A percentile compares a stretch with the other conserved stretches of the same genome.
These are phyloP conservation scores for Mus caroli DNA, from an alignment of 2,797 vertebrate species.

Conservation along the genomic window DNA sequence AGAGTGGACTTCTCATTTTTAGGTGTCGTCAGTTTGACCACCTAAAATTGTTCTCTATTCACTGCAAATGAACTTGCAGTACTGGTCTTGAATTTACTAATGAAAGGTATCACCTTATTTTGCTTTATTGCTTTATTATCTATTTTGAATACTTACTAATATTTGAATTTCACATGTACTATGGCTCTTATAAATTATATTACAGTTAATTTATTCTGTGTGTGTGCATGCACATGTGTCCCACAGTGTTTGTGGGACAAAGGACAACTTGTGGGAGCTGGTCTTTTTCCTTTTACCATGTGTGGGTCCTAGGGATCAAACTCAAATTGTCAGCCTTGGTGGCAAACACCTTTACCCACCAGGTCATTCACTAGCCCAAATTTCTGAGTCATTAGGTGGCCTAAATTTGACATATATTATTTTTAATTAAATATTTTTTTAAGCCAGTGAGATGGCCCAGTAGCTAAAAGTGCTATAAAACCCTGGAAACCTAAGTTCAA, in stretches of 20 bases:
- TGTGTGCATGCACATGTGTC: too few species aligned
- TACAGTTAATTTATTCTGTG: neutral
- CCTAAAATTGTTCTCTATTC: slow-evolving; percentile 1
- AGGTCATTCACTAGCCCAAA: neutral
- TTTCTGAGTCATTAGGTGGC: neutral
- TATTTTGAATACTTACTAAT: slow-evolving; percentile 30
- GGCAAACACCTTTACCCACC: neutral
- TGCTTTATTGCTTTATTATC: neutral
- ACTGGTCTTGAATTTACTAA: slow-evolving; percentile 35
- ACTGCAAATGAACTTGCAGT: neutral
- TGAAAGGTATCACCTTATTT: neutral
- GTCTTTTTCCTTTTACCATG: neutral
- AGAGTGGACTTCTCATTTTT: neutral
- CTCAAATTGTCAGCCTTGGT: neutral
- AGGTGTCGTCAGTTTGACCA: neutral
- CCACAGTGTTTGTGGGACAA: neutral
- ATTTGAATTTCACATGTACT: neutral
- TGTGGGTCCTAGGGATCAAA: neutral
- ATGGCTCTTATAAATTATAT: neutral
- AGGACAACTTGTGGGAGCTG: neutral
- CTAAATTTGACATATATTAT: neutral
- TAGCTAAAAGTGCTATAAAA: neutral
- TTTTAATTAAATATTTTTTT: slow-evolving; percentile 35
- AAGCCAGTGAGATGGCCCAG: neutral
- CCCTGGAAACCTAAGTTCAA: neutral